Base-by-base conservation (phyloP, 2,797 vertebrate species). In the Enteromius argenteus region DNA sequence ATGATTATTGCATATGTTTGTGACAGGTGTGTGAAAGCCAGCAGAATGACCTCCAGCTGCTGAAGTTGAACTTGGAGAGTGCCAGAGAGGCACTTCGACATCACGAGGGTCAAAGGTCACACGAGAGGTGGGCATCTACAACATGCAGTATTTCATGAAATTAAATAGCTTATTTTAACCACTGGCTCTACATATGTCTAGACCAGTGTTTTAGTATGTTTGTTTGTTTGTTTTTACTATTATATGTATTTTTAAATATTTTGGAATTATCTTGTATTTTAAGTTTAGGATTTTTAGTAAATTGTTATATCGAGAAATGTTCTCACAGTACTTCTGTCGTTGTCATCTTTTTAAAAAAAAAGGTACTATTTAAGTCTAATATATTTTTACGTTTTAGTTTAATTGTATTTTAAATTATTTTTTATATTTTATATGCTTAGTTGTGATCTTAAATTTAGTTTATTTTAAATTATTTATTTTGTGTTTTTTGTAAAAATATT, bases 11-110 rank as follows among this genome's bases (percentile, higher is more conserved):
- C 19, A 60, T 76, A 21, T 80, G 72, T 83, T 8, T 46, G 21
- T 87, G 49, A 78, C 91, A 98, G 97, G 95, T 97, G 85, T 98
- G 95, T 83, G 86, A 95, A 71, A 97, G 96, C 83, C 97, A 97
- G 89, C 94, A 95, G 72, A 92, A 87, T 71, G 96, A 98, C 87
- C 91, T 98, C 62, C 95, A 97, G 84, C 94, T 97, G 87, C 91
- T 97, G 75, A 94, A 95, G 73, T 75, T 96, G 86, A 96, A 90
- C 90, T 90, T 96, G 90, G 96, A 96, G 80, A 95, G 90, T 66
- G 91, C 94, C 69, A 92, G 92, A 83, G 94, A 96, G 78, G 83
- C 89, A 14, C 88, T 91, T 82, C 91, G 92, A 71, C 93, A 92
- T 13, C 91, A 71, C 60, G 93, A 90, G 85, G 74, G 67, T 66